Evolutionary conservation across 2,888 invertebrate species (phyloP), one percentile per base, ranked within the genome.

Genomic region (Hedya salicella): DNA sequence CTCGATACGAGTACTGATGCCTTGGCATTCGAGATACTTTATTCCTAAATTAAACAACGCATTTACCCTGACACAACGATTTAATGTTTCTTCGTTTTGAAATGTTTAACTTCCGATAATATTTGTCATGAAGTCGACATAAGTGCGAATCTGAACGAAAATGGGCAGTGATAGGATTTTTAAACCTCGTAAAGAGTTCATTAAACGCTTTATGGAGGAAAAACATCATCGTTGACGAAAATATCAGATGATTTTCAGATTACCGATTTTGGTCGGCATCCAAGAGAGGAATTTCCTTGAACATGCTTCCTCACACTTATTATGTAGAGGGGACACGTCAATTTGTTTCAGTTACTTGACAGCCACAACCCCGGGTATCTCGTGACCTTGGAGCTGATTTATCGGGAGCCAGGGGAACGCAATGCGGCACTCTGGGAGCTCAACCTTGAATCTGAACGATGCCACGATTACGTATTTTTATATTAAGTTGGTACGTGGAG

Each of bases 371-470:
- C 71, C 71, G 71, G 77, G 75, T 74, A 76, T 73, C 75, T 76
- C 68, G 74, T 76, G 79, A 79, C 84, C 84, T 87, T 83, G 79
- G 67, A 69, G 73, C 68, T 79, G 79, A 85, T 81, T 81, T 85
- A 82, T 84, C 73, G 76, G 75, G 74, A 76, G 76, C 76, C 70
- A 73, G 74, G 78, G 36, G 73, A 76, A 82, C 88, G 86, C 87
- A 87, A 75, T 88, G 89, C 89, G 87, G 77, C 78, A 83, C 73
- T 80, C 76, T 70, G 70, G 72, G 71, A 78, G 56, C 53, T 63
- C 50, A 57, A 73, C 80, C 82, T 82, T 82, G 82, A 75, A 70
- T 73, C 71, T 59, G 65, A 60, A 54, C 63, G 42, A 56, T 49
- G 63, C 56, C 39, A 19, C 53, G 60, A 30, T 54, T 48, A 49